phyloP scores from a whole-genome alignment of 2,797 vertebrate genomes.

The Percopsis omiscomaycus region DNA sequence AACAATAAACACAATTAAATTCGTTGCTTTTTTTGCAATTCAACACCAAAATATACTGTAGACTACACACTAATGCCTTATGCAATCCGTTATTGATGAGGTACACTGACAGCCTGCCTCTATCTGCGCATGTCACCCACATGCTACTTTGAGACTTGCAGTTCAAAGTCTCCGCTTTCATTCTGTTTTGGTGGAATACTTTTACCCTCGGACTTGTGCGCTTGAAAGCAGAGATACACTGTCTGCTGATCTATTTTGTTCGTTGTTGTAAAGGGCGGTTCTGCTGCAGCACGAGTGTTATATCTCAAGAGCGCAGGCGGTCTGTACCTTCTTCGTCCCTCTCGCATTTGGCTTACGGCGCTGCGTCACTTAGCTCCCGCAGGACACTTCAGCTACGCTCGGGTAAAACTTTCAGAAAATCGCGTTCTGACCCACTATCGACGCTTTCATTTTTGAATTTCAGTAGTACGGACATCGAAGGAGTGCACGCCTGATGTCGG shows the following conservation, averaged over 20 bases:
- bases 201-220: background rate
- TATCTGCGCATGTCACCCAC: constrained; percentile 45
- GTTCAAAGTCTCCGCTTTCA: constrained; percentile 38
- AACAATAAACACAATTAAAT: too few species aligned
- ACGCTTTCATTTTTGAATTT: too few species aligned
- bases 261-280: too few species aligned
- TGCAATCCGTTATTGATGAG: background rate
- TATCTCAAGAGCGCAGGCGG: constrained; percentile 24
- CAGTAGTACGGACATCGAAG: background rate
- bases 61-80: too few species aligned
- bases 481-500: background rate
- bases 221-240: background rate
- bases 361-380: constrained; percentile 31
- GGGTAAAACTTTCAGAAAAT: background rate
- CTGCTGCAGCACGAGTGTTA: too few species aligned
- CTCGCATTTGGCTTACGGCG: constrained; percentile 14
- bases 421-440: background rate
- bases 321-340: constrained; percentile 49
- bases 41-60: too few species aligned
- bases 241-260: constrained; percentile 2
- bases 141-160: constrained; percentile 20
- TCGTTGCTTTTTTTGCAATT: too few species aligned
- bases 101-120: constrained; percentile 2
- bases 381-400: constrained; percentile 1
- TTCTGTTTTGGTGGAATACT: constrained; percentile 8